These are phyloP conservation scores for Nymphalis polychloros DNA, from an alignment of 2,888 invertebrate genomes.

Conservation along the genomic window DNA sequence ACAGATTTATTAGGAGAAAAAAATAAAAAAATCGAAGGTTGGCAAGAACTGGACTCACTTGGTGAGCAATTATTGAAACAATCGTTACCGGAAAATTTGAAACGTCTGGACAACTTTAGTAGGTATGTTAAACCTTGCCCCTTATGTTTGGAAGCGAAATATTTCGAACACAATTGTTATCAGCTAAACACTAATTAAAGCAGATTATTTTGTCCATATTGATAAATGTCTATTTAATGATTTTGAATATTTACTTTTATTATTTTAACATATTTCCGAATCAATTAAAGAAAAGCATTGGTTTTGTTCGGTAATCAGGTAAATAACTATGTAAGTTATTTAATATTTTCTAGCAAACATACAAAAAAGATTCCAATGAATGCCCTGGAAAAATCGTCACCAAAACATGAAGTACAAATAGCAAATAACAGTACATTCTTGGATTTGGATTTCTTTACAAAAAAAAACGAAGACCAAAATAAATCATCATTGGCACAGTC, in stretches of 20 bases:
- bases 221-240: no score
- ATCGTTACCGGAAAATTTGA: constrained; percentile 80
- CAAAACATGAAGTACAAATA: constrained; percentile 53
- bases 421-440: constrained; percentile 57
- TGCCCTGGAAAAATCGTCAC: constrained; percentile 71
- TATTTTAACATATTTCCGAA: no score
- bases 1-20: constrained; percentile 61
- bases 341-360: constrained; percentile 66
- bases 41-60: constrained; percentile 90
- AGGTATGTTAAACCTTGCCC: constrained; percentile 48
- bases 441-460: constrained; percentile 78
- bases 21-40: constrained; percentile 70
- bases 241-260: no score
- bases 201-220: no score
- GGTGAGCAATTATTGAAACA: constrained; percentile 89
- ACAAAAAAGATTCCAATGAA: constrained; percentile 85
- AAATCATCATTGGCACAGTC: constrained; percentile 37
- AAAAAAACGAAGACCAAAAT: constrained; percentile 54
- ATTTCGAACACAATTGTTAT: no score
- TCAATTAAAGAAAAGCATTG: no score
- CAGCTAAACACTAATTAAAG: no score
- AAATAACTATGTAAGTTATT: no score
- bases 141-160: constrained; percentile 37
- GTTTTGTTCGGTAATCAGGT: no score
- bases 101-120: constrained; percentile 64